Conservation (phyloP, 92 coral and sea anemone genomes). For the Palythoa heliodiscus region DNA sequence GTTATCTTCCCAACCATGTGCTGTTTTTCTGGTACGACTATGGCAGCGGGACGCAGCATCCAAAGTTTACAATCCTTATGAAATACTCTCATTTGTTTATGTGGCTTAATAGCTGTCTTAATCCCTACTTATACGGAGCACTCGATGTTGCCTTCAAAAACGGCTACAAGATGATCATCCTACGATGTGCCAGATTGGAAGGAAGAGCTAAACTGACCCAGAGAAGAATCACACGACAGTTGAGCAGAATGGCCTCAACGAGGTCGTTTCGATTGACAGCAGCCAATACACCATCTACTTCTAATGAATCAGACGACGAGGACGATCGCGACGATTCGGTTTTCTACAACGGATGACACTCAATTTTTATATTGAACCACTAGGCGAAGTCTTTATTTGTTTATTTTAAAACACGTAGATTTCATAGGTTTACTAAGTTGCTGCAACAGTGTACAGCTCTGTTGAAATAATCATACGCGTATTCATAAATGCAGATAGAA, state of each 20-base stretch:
- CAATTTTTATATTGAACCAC: too few species aligned
- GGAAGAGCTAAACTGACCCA: slow-evolving; percentile 80
- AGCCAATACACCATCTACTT: slow-evolving; percentile 13
- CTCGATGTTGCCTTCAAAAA: slow-evolving; percentile 82
- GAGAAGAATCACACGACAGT: slow-evolving; percentile 62
- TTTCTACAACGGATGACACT: neutral
- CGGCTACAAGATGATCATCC: slow-evolving; percentile 72
- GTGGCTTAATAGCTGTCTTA: slow-evolving; percentile 94
- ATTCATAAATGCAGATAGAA: neutral
- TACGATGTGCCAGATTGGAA: slow-evolving; percentile 82
- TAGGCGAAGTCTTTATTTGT: too few species aligned
- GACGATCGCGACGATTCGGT: neutral
- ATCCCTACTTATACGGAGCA: slow-evolving; percentile 97
- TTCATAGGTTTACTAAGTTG: too few species aligned
- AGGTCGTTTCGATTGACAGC: slow-evolving; percentile 25
- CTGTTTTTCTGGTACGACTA: slow-evolving; percentile 95
- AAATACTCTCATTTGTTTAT: slow-evolving; percentile 90
- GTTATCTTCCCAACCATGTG: slow-evolving; percentile 93
- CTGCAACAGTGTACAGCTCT: too few species aligned
- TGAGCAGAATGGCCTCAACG: slow-evolving; percentile 54
- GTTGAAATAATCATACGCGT: neutral
- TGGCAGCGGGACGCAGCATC: slow-evolving; percentile 74
- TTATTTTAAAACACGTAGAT: too few species aligned
- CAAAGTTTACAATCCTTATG: slow-evolving; percentile 89
- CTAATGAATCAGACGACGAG: slow-evolving; percentile 22